These are phyloP conservation scores for Meda fulgida DNA, from an alignment of 2,797 vertebrate species.

Conservation along the genomic window DNA sequence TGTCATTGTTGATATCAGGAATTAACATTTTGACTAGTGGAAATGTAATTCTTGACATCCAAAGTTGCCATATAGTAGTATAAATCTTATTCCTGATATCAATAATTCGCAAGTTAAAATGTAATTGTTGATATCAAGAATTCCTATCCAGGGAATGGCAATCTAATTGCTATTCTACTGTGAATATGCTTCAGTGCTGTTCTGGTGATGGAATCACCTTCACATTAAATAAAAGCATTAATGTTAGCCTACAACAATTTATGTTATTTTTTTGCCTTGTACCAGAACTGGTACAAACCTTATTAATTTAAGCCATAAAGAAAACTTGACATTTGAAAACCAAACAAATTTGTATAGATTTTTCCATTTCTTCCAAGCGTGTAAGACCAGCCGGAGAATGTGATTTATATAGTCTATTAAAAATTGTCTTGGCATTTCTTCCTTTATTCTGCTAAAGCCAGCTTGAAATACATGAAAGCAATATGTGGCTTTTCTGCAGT, in stretches of 20 bases:
- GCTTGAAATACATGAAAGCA: conserved; percentile 7
- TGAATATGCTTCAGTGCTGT: background rate
- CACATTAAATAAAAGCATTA: background rate
- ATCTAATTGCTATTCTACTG: no score
- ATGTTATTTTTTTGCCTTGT: background rate
- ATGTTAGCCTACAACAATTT: background rate
- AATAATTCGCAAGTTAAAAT: no score
- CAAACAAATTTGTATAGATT: conserved; percentile 6
- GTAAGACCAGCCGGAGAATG: background rate
- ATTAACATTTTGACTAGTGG: no score
- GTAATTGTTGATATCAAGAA: no score
- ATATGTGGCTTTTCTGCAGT: conserved; percentile 3
- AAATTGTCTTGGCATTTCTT: conserved; percentile 15
- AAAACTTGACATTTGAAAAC: conserved; percentile 25
- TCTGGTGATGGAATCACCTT: background rate
- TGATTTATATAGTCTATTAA: conserved; percentile 29
- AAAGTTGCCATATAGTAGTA: no score
- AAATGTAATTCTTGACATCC: no score
- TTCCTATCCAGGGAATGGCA: no score
- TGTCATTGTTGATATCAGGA: no score
- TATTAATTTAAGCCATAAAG: conserved; percentile 9
- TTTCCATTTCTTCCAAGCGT: background rate
- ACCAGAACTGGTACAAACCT: background rate
- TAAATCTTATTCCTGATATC: no score
- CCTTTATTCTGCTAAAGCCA: conserved; percentile 5